phyloP scores from a whole-genome alignment of 2,797 vertebrate genomes.

The Acanthurus lineatus region DNA sequence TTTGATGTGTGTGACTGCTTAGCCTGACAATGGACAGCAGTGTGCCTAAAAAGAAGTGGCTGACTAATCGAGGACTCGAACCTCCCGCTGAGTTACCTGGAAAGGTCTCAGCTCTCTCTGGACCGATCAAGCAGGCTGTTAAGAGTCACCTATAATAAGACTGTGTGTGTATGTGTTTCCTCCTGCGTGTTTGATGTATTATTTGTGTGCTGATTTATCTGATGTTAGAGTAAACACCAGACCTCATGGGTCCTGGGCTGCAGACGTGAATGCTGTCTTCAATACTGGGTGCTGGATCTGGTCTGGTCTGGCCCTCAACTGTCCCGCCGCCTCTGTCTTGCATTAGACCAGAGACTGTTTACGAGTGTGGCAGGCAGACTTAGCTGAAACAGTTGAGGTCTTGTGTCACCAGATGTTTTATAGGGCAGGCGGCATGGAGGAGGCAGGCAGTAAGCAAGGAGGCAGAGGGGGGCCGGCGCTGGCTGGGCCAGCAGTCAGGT shows the following conservation, averaged over 20 bases:
- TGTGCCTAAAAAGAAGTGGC: slow-evolving; percentile 60
- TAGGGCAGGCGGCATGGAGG: slow-evolving; percentile 73
- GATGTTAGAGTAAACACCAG: slow-evolving; percentile 70
- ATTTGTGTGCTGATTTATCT: slow-evolving; percentile 76
- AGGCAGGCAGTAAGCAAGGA: slow-evolving; percentile 73
- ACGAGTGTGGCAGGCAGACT: slow-evolving; percentile 69
- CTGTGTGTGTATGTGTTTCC: slow-evolving; percentile 38
- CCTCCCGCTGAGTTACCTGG: slow-evolving; percentile 68
- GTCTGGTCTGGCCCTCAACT: slow-evolving; percentile 45
- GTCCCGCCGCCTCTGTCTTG: slow-evolving; percentile 73
- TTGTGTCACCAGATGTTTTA: slow-evolving; percentile 85
- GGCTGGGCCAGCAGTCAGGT: slow-evolving; percentile 90
- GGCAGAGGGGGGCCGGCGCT: slow-evolving; percentile 57
- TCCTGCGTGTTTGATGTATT: slow-evolving; percentile 77
- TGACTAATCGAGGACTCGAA: slow-evolving; percentile 60
- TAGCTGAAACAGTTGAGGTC: slow-evolving; percentile 79
- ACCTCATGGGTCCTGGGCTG: slow-evolving; percentile 37
- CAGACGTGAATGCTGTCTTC: slow-evolving; percentile 43
- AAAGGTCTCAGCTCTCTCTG: slow-evolving; percentile 67
- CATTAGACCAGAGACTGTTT: slow-evolving; percentile 80
- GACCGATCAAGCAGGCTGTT: slow-evolving; percentile 67
- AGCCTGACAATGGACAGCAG: slow-evolving; percentile 63
- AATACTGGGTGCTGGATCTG: slow-evolving; percentile 39
- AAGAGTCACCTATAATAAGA: slow-evolving; percentile 65
- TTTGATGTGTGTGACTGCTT: slow-evolving; percentile 76